Base-by-base conservation (phyloP, 2,888 invertebrate species). In the Podotricha telesiphe region DNA sequence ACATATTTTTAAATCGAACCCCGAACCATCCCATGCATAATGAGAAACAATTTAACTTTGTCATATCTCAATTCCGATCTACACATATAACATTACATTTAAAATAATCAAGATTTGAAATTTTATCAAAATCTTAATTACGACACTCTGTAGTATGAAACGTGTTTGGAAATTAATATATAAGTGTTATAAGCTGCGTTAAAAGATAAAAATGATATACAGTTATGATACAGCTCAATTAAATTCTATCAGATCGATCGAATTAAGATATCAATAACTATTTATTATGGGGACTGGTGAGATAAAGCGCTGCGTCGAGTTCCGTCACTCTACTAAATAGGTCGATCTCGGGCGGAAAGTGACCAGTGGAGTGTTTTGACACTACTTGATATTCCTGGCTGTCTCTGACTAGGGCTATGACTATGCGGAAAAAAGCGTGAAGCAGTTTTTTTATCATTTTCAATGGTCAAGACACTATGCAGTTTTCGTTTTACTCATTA, bases 161-260 rank as follows among this genome's bases (percentile, higher is more conserved):
- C 58, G 20, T 59, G 58, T 59, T 59, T 42, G 22, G 42, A 42
- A 59, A 59, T 59, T 59, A 59, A 59, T 22, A 42, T 13, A 53
- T 34, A 59, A 59, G 42, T 59, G 42, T 10, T 22, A 22, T n/a
- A n/a, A n/a, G n/a, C n/a, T n/a, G n/a, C n/a, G n/a, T n/a, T 42
- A 45, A 58, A 40, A 58, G 42, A 42, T 58, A 42, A 22, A 40
- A 59, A 59, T 59, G 42, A 59, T 59, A 22, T 42, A 59, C 58
- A 59, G 58, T 42, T 59, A 59, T 58, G 40, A 40, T 20, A 58
- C 20, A 20, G 20, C 20, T 58, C 20, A 22, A 20, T 58, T 58
- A 42, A 58, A 58, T 53, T 7, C 28, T 53, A 53, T 53, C 53
- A 28, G 22, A 53, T 53, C 28, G 28, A 53, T 28, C 53, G n/a